phyloP scores from a whole-genome alignment of 2,797 vertebrate genomes.

The Rhabdomys pumilio region DNA sequence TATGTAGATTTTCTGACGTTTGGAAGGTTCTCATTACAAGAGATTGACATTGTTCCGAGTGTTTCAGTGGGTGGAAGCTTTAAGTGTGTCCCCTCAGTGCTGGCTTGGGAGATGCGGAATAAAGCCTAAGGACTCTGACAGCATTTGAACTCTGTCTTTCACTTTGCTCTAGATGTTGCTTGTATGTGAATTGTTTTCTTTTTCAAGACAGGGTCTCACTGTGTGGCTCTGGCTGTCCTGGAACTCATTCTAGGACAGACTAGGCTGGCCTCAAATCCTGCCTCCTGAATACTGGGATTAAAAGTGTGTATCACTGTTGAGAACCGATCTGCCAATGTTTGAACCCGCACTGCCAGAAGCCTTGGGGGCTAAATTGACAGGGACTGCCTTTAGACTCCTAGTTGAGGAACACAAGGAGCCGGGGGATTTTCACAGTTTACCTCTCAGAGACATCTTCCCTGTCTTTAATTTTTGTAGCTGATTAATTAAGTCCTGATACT shows the following conservation, averaged over 20 bases:
- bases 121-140: slow-evolving; percentile 15
- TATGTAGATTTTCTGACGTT: slow-evolving; percentile 17
- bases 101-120: slow-evolving; percentile 2
- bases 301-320: neutral
- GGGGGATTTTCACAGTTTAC: too few species aligned
- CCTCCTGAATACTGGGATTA: neutral
- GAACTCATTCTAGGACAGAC: neutral
- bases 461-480: too few species aligned
- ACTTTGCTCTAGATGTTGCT: slow-evolving; percentile 11
- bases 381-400: too few species aligned
- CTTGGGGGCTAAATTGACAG: too few species aligned
- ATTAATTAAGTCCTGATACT: too few species aligned
- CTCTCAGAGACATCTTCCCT: too few species aligned
- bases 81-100: neutral
- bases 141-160: slow-evolving; percentile 25
- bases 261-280: neutral
- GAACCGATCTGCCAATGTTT: too few species aligned
- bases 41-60: slow-evolving; percentile 5
- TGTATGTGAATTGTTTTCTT: neutral
- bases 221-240: neutral
- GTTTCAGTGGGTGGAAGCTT: neutral
- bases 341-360: too few species aligned
- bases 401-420: too few species aligned
- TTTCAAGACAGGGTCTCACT: neutral
- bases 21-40: slow-evolving; percentile 34